These are phyloP conservation scores for Antedon mediterranea DNA, from an alignment of 53 echinoderm and acorn worm genomes.

Conservation along the genomic window DNA sequence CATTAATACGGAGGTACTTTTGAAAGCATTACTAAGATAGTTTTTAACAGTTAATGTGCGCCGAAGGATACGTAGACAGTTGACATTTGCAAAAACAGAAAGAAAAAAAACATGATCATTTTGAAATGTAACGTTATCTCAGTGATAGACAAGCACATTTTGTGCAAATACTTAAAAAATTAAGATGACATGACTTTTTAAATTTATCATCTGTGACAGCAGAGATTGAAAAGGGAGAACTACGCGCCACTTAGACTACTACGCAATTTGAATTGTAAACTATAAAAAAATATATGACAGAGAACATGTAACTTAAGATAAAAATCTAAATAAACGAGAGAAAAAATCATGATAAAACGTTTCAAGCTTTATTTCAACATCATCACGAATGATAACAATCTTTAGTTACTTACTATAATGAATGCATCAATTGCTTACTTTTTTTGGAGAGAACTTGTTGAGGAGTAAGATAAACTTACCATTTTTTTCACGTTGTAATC, in stretches of 20 bases:
- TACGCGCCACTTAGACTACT: background rate
- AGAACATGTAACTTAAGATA: background rate
- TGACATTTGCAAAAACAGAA: background rate
- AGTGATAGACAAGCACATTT: background rate
- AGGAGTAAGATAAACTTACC: background rate
- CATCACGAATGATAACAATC: background rate
- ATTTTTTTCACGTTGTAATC: slow-evolving; percentile 18
- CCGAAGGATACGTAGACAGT: background rate
- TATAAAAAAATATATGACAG: too few species aligned
- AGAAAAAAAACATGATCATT: background rate
- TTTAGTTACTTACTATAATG: too few species aligned
- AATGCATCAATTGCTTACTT: too few species aligned
- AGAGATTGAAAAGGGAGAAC: background rate
- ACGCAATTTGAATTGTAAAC: too few species aligned
- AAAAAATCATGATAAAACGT: background rate
- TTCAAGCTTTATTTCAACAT: background rate
- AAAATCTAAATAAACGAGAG: background rate
- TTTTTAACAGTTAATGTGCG: background rate
- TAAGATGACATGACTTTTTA: background rate
- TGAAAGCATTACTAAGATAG: background rate
- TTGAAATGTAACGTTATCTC: background rate
- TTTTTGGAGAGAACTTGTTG: too few species aligned
- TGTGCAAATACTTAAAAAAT: background rate
- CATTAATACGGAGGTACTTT: background rate
- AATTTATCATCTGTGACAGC: background rate